Base-by-base conservation (phyloP, 2,113 vertebrate species). In the Oreotragus oreotragus region DNA sequence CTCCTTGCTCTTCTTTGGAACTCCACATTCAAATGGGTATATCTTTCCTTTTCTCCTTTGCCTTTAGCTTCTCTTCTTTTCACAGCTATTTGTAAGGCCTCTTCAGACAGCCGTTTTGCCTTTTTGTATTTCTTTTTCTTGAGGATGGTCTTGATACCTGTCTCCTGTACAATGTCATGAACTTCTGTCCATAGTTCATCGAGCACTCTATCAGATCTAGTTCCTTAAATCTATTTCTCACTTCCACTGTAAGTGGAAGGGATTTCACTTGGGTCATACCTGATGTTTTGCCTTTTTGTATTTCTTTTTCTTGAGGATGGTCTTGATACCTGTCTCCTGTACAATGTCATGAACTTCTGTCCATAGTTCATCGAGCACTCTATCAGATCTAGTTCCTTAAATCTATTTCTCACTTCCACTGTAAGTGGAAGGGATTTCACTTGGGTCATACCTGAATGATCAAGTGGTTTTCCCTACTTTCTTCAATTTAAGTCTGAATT, bases 101-200 rank as follows among this genome's bases (percentile, higher is more conserved):
- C 19, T 23, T 39, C n/a, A 39, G n/a, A 70, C 66, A 70, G n/a
- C 2, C 0, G 0, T 36, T 36, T 36, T 70, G 9, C 7, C 15
- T n/a, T n/a, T 64, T 64, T 64, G 62, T 8, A n/a, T 33, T 64
- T n/a, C 30, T 64, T 64, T 64, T 64, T n/a, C 15, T 17, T 17
- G 62, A 7, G 60, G 15, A 33, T 64, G 62, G 15, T 64, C 62
- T 64, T 64, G 30, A 64, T 64, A 2, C 30, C 30, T 64, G 15
- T 64, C 30, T 64, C 62, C 15, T n/a, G 15, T 64, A 64, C 30
- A 64, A n/a, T 64, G 62, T 64, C 62, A 64, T n/a, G 30, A 64
- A n/a, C 33, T 30, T n/a, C 62, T 17, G 15, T 17, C 30, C 62
- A n/a, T 64, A 64, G 15, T 64, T 64, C 62, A 64, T 64, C 15